Base-by-base conservation (phyloP, 2,888 invertebrate species). In the Silvanus unidentatus region DNA sequence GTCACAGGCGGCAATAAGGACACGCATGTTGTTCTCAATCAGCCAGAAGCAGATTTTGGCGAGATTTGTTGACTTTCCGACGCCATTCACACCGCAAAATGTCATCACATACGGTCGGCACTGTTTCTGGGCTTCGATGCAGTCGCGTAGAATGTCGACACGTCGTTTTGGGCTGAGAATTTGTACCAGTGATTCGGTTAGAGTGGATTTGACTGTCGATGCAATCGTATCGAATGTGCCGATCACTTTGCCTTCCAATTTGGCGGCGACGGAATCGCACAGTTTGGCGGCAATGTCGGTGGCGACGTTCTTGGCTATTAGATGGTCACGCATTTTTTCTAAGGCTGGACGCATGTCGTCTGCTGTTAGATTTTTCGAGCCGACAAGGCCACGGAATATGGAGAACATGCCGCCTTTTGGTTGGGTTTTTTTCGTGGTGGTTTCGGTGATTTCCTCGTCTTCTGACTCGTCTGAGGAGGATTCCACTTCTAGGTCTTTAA, bases 21-120 rank as follows among this genome's bases (percentile, higher is more conserved):
- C 99, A 28, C 88, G 84, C 69, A 95, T 82, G 60, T 91, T 88
- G 72, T 99, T 99, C 74, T 99, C 98, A 52, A 98, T 91, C 59
- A 99, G 75, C 99, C 99, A 99, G 75, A 99, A 99, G 63, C 96
- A 94, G 58, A 99, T 96, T 81, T 99, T 99, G 0, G 99, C 98
- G 42, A 99, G 75, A 75, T 99, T 99, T 1, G 99, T 99, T 0
- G 96, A 97, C 66, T 99, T 99, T 42, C 99, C 99, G 0, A 99
- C 99, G 11, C 99, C 99, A 72, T 99, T 99, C 55, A 84, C 99
- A 47, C 99, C 99, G 72, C 99, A 99, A 68, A 99, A 99, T 0
- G 93, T 81, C 77, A 98, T 89, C 6, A 93, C 86, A 68, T 92
- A 99, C 0, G 99, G 97, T n/a, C 85, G 77, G n/a, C 79, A 78